These are phyloP conservation scores for Grus americana DNA, from an alignment of 2,113 vertebrate species.

Conservation along the genomic window DNA sequence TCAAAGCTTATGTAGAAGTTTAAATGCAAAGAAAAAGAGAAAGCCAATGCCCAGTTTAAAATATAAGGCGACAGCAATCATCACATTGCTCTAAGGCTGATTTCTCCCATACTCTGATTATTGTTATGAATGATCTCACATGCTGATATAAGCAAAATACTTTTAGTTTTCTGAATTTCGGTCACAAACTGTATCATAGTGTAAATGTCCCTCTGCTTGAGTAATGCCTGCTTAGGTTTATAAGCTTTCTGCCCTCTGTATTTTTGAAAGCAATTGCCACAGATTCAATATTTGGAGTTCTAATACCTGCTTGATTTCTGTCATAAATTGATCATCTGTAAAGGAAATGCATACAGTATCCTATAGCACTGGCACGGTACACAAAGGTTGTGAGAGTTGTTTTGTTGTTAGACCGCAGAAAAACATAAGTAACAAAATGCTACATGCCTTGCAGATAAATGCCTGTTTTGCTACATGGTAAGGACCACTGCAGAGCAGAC, in stretches of 20 bases:
- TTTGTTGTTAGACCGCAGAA: background rate
- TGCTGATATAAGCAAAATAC: background rate
- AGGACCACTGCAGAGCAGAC: background rate
- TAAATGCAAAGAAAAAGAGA: background rate
- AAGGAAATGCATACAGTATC: background rate
- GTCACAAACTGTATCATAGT: background rate
- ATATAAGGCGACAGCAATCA: background rate
- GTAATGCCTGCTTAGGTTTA: background rate
- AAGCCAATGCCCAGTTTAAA: background rate
- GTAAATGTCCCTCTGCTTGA: background rate
- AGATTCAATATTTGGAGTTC: background rate
- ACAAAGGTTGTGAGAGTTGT: background rate
- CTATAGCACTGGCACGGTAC: background rate
- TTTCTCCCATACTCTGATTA: background rate
- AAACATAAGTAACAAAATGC: background rate
- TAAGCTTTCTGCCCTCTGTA: background rate
- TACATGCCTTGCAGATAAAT: background rate
- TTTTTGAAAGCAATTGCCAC: background rate
- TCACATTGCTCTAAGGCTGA: background rate
- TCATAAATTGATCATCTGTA: background rate
- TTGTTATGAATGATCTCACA: background rate
- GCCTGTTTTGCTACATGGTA: background rate
- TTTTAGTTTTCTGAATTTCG: background rate
- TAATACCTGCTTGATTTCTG: background rate
- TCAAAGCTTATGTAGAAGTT: background rate